Percentiles rank a stretch among this genome's conserved stretches.
These are phyloP conservation scores for Hydraecia micacea DNA, from an alignment of 2,888 invertebrate genomes.

Conservation along the genomic window DNA sequence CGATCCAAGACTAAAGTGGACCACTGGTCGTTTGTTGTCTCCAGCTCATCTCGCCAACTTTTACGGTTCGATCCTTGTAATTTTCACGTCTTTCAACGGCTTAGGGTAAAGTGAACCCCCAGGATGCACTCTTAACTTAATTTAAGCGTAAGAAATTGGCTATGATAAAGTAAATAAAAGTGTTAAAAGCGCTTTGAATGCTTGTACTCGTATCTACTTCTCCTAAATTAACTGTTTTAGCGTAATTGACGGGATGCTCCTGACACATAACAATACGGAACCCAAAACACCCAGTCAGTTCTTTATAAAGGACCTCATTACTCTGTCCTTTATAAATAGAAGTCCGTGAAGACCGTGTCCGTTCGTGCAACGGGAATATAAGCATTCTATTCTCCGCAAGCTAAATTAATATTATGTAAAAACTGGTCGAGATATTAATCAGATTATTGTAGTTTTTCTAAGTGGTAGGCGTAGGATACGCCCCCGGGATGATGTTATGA, in stretches of 20 bases:
- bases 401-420: slow-evolving; percentile 4
- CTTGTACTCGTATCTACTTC: background rate
- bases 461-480: slow-evolving; percentile 23
- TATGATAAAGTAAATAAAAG: background rate
- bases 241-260: slow-evolving; percentile 24
- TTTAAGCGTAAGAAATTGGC: background rate
- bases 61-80: background rate
- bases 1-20: background rate
- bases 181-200: background rate
- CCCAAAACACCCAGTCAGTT: slow-evolving; percentile 13
- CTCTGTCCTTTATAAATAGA: slow-evolving; percentile 27
- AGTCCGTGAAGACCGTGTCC: background rate
- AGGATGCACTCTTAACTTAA: background rate
- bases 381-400: background rate
- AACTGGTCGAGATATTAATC: slow-evolving; percentile 13
- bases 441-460: slow-evolving; percentile 29
- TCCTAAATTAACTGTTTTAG: background rate
- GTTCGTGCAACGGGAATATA: background rate
- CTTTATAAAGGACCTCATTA: slow-evolving; percentile 35
- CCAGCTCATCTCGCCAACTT: background rate
- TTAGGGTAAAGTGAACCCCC: background rate
- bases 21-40: background rate
- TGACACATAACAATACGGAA: slow-evolving; percentile 12
- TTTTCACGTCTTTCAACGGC: background rate
- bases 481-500: slow-evolving; percentile 20